phyloP scores from a whole-genome alignment of 2,113 vertebrate genomes.

The Lonchura striata region DNA sequence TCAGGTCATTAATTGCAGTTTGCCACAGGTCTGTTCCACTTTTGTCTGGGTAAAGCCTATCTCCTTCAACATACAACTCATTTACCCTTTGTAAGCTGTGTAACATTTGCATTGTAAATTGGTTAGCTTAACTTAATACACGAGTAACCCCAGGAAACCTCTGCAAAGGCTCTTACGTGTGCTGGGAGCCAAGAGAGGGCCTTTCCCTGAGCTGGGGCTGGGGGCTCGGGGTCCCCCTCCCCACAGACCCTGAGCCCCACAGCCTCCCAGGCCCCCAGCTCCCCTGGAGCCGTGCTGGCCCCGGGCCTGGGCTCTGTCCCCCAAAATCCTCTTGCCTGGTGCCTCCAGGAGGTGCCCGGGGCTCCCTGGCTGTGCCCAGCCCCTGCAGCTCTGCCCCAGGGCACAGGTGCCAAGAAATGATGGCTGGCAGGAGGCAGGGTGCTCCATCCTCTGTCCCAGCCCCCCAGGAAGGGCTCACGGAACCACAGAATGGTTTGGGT shows the following conservation, averaged over 20 bases:
- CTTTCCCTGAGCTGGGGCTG: not conserved
- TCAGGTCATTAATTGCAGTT: conserved; percentile 90
- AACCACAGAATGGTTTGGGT: not conserved
- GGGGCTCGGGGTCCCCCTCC: not conserved
- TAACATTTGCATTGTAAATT: conserved; percentile 68
- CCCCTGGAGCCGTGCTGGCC: fast-evolving
- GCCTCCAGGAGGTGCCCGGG: not conserved
- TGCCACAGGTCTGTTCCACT: conserved; percentile 85
- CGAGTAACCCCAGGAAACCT: conserved; percentile 1
- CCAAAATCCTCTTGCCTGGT: not conserved
- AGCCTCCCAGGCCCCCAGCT: not conserved
- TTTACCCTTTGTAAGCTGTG: conserved; percentile 57
- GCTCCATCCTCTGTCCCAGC: not conserved
- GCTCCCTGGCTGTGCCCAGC: conserved; percentile 30
- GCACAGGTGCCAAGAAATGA: not conserved
- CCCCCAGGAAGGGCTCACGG: not conserved
- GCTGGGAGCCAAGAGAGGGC: not conserved
- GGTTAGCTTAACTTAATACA: conserved; percentile 45
- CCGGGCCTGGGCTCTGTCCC: no score
- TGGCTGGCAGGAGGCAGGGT: not conserved
- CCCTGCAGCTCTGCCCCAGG: conserved; percentile 20
- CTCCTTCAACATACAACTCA: conserved; percentile 69
- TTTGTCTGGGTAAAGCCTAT: conserved; percentile 84
- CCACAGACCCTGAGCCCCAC: not conserved
- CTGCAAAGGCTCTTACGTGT: not conserved